Base-by-base conservation (phyloP, 2,113 vertebrate genomes). In the Melanerpes formicivorus region DNA sequence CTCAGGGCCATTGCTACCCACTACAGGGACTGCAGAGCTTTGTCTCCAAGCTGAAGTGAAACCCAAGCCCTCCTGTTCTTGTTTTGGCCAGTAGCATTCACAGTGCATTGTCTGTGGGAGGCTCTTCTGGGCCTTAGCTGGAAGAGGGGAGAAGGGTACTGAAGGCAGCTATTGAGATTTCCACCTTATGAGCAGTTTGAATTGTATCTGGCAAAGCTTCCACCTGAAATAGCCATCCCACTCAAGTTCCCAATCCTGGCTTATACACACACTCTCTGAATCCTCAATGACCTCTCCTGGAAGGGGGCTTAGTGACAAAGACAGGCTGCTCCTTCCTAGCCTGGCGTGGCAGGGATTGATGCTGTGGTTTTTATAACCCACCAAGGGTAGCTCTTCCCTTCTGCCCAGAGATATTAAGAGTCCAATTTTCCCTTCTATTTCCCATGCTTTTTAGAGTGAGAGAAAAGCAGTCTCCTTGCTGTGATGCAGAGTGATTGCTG, bases 401-500 rank as follows among this genome's bases (percentile, higher is more conserved):
- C 75, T 79, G 54, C 55, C 82, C 80, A 81, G 19, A 34, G 69
- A 78, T 86, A 84, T 74, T 79, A 91, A 88, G 34, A 74, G 82
- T 78, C 66, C 93, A 91, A 95, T 97, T 95, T 96, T 50, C 79
- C 71, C 21, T 95, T 92, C 80, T 70, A 50, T 90, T 94, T 90
- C 84, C 52, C 12, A 21, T 74, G 87, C 76, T 64, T 95, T 84
- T 88, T 50, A 69, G 90, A 83, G 48, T 60, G 58, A 90, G 83
- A 95, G 89, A 81, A 87, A 80, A 86, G 76, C 90, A 95, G 86
- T 95, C 84, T 78, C 54, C 64, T 95, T 92, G 74, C 90, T 84
- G 92, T 93, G 94, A 96, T 91, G 90, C 74, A 79, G 94, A 94
- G 74, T 94, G 95, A 97, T 97, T 94, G 90, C 67, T 94, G 90